Evolutionary conservation across 2,797 vertebrate species (phyloP).

Genomic region (Galago senegalensis): DNA sequence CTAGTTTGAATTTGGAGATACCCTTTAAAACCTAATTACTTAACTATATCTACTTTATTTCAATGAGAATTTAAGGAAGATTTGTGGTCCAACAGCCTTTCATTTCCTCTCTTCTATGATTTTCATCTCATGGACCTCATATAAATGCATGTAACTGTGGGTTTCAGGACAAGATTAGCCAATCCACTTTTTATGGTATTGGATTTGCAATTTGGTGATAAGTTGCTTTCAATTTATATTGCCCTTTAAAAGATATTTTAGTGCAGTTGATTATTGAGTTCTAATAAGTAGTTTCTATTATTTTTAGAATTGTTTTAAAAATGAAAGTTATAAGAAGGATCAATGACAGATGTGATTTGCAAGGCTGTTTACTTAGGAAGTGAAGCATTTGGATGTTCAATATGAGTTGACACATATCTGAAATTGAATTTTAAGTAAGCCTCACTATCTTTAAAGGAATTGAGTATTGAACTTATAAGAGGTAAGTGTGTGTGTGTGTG

Average conservation of each 20-base stretch:
- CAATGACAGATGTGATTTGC: background rate
- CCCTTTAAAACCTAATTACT: background rate
- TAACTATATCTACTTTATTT: background rate
- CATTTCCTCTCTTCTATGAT: background rate
- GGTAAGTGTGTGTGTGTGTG: background rate
- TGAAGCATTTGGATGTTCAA: background rate
- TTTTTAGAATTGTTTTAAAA: conserved; percentile 53
- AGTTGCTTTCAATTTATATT: conserved; percentile 33
- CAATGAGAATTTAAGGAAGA: background rate
- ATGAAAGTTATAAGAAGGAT: conserved; percentile 3
- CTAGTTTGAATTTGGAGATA: conserved; percentile 48
- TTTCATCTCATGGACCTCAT: background rate
- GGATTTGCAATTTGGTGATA: background rate
- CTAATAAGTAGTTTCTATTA: background rate
- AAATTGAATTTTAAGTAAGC: conserved; percentile 40
- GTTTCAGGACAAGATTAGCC: background rate
- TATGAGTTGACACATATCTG: background rate
- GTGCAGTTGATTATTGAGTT: background rate
- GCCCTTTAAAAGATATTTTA: conserved; percentile 8
- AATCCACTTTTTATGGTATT: background rate
- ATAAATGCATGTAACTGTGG: background rate
- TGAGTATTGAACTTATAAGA: background rate
- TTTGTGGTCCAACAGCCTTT: background rate
- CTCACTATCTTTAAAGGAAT: conserved; percentile 27
- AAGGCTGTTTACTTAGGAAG: background rate